Evolutionary conservation across 2,888 invertebrate genomes (phyloP), one percentile per base, ranked within the genome.

Genomic region (Chrysolina haemoptera): DNA sequence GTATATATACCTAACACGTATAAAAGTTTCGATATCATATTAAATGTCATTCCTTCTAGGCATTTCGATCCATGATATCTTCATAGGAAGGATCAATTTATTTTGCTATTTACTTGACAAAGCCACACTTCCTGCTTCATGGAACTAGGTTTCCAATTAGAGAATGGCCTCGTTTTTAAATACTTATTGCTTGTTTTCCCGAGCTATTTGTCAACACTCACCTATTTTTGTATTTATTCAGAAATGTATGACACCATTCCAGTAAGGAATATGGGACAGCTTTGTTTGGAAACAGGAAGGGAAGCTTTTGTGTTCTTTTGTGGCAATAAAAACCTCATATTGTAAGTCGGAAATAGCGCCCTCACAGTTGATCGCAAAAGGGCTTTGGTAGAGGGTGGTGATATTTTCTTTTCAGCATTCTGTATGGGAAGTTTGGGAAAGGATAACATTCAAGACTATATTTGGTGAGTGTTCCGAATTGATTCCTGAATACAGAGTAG

Each of bases 341-440:
- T 85, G 84, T 85, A 82, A 82, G 79, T 82, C 83, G 84, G 84
- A 84, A 83, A 84, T 82, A 82, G 84, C 80, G 80, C 84, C 84
- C 83, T 85, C 84, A 83, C 84, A 82, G 83, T 84, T 82, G 84
- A 83, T 82, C 84, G 83, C 78, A 76, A 83, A 76, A 81, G 83
- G 78, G 81, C 78, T 82, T 82, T 59, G 62, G 70, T 62, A 53
- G 71, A 81, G 80, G 82, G 74, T 82, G 79, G 83, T 82, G 82
- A 82, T 82, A 81, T 83, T 83, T 83, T 83, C 80, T 81, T 83
- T 81, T 35, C 35, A 59, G 12, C 6, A 0, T 20, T 22, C 20
- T 14, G 14, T 43, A 14, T 48, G n/a, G 9, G n/a, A 16, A 16
- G 16, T 9, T 48, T 35, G 8, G 35, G 35, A 8, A 35, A 35